Conservation (phyloP, 2,797 vertebrate genomes). For the Myripristis murdjan region DNA sequence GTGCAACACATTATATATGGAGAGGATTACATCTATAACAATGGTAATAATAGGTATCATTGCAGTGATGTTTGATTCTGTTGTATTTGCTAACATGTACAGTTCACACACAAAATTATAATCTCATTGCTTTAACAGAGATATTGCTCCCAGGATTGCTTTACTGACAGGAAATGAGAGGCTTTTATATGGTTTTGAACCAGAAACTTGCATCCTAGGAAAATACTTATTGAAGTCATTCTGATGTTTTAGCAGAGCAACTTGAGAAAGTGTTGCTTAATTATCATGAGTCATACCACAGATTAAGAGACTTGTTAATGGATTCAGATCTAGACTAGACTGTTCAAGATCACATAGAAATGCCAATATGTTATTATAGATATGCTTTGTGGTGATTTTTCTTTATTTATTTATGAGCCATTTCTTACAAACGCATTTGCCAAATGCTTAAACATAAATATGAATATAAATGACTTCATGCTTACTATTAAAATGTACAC, state of each 20-base stretch:
- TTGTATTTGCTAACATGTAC: not conserved
- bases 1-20: not conserved
- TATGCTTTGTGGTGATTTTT: not conserved
- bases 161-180: no score
- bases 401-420: slow-evolving; percentile 1
- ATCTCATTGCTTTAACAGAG: not conserved
- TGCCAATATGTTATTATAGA: not conserved
- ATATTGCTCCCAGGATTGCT: not conserved
- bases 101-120: not conserved
- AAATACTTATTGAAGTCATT: no score
- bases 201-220: no score
- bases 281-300: no score
- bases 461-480: not conserved
- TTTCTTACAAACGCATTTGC: slow-evolving; percentile 6
- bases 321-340: not conserved
- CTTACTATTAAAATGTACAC: not conserved
- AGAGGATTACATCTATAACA: not conserved
- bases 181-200: not conserved
- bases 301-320: not conserved
- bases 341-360: not conserved
- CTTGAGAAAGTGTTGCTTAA: not conserved
- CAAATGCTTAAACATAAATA: not conserved
- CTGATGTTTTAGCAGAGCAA: not conserved
- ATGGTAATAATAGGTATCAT: not conserved
- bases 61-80: no score